These are phyloP conservation scores for Gymnothorax javanicus DNA, from an alignment of 2,797 vertebrate genomes.

Conservation along the genomic window DNA sequence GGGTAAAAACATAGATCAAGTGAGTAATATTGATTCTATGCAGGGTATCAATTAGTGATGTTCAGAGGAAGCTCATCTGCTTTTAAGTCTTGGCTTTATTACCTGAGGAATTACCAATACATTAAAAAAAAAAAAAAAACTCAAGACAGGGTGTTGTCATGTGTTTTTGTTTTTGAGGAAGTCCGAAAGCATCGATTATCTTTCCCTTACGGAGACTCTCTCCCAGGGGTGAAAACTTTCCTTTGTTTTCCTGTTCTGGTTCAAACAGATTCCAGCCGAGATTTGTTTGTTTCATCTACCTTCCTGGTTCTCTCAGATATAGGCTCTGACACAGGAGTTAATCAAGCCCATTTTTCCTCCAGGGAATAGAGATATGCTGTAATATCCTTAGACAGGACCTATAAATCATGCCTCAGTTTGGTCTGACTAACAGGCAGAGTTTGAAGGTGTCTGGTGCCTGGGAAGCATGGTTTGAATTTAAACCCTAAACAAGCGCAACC, in stretches of 20 bases:
- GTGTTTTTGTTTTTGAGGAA: background rate
- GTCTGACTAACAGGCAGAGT: background rate
- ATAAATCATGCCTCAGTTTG: background rate
- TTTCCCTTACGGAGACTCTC: background rate
- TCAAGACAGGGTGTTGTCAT: background rate
- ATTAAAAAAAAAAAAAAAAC: background rate
- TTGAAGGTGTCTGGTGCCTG: conserved; percentile 3
- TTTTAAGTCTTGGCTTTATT: background rate
- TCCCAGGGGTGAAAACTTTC: background rate
- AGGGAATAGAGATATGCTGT: conserved; percentile 1
- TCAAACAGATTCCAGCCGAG: background rate
- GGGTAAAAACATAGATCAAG: background rate
- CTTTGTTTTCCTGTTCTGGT: background rate
- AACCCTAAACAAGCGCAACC: background rate
- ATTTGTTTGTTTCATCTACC: background rate
- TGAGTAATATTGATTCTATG: background rate
- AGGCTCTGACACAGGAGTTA: background rate
- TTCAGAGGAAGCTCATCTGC: background rate
- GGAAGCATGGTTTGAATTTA: conserved; percentile 14
- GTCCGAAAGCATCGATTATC: background rate
- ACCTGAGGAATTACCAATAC: background rate
- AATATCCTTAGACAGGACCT: background rate
- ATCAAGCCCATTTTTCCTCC: conserved; percentile 1
- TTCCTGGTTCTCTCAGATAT: background rate
- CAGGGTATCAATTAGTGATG: background rate